phyloP scores from a whole-genome alignment of 2,888 invertebrate genomes.

The Spialia ferax region DNA sequence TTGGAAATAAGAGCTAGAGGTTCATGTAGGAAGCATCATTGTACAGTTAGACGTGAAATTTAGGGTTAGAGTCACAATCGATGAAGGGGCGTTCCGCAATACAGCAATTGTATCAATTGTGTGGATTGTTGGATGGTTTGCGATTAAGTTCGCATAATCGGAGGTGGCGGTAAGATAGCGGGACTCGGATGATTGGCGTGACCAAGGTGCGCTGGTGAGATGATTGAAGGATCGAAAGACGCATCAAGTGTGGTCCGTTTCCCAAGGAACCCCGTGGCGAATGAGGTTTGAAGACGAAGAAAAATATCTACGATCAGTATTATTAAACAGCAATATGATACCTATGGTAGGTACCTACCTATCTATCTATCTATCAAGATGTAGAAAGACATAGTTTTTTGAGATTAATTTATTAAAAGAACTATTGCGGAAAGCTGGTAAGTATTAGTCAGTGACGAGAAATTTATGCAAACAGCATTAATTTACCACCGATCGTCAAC shows the following conservation, averaged over 20 bases:
- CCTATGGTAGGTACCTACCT: too few species aligned
- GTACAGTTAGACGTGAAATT: conserved; percentile 39
- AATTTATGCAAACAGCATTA: too few species aligned
- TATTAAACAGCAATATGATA: too few species aligned
- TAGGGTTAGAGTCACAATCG: conserved; percentile 35
- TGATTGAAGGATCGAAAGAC: conserved; percentile 22
- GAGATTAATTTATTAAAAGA: too few species aligned
- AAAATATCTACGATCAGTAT: too few species aligned
- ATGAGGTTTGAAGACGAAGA: too few species aligned
- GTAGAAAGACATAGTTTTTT: too few species aligned
- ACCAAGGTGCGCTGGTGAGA: conserved; percentile 42
- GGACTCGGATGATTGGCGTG: conserved; percentile 56
- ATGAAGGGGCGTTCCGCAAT: conserved; percentile 58
- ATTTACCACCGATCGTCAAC: too few species aligned
- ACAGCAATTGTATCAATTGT: conserved; percentile 65
- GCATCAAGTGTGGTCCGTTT: conserved; percentile 48
- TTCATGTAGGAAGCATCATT: background rate
- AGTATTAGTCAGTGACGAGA: too few species aligned
- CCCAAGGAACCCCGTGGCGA: conserved; percentile 9
- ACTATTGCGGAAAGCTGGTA: too few species aligned
- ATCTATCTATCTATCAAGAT: too few species aligned
- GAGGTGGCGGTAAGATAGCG: conserved; percentile 40
- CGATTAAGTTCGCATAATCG: conserved; percentile 62
- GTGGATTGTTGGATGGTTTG: conserved; percentile 52
- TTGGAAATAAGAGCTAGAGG: conserved; percentile 4